Base-by-base conservation (phyloP, 2,113 vertebrate species). In the Petromus typicus region DNA sequence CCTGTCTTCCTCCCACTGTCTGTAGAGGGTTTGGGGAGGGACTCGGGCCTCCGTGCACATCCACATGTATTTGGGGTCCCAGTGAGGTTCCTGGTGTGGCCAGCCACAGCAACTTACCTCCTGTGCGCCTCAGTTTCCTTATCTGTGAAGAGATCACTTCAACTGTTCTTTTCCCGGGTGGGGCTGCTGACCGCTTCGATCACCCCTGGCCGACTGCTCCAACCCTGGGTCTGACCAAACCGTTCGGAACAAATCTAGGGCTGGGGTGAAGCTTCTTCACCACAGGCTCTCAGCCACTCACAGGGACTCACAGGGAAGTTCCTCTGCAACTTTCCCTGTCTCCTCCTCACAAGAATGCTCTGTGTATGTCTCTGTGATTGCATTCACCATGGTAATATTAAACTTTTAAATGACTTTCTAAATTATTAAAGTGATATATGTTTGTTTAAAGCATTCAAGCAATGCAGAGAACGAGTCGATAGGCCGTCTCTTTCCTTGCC, bases 361-460 rank as follows among this genome's bases (percentile, higher is more conserved):
- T 43, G 18, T 86, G 27, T 27, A 48, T 2, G 27, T 86, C 71
- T 43, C 48, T 81, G 16, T 54, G 63, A 32, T 48, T 66, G 48
- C n/a, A 43, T 40, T 83, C 56, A 30, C 32, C 45, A 56, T 16
- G 54, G 76, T 90, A n/a, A 51, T 64, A 48, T 87, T 91, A 61
- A 80, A 71, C 23, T 89, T 89, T 73, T 64, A 71, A 76, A 86
- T 34, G 43, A 45, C 11, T 56, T 87, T 90, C n/a, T 0, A 63
- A 76, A 90, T 93, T 79, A 81, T 81, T 87, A 48, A 66, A 91
- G 48, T 56, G 86, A 86, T 71, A 57, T 40, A 43, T 34, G 43
- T 64, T 73, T 63, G 32, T 56, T 80, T 37, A 84, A 92, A 91
- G 63, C 40, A 73, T 56, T 71, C 14, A 86, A 54, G 66, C 88